A percentile compares a stretch with the other conserved stretches of the same genome.
These are phyloP conservation scores for Sebastes nivosus DNA, from an alignment of 2,797 vertebrate species.

Conservation along the genomic window DNA sequence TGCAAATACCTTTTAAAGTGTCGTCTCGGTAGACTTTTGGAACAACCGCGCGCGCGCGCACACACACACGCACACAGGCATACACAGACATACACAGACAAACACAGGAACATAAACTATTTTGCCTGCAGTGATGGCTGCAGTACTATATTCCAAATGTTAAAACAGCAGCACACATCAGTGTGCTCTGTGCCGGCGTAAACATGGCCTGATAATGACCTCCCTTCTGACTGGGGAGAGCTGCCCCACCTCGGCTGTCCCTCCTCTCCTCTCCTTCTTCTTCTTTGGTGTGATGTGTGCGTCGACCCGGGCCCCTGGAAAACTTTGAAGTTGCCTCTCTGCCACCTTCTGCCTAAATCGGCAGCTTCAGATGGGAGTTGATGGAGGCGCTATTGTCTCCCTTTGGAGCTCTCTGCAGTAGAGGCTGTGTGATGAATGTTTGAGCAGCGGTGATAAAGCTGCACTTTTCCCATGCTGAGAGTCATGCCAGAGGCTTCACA, in stretches of 20 bases:
- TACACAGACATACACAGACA: not conserved
- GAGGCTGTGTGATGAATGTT: slow-evolving; percentile 78
- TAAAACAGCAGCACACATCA: slow-evolving; percentile 67
- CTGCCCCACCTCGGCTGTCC: slow-evolving; percentile 47
- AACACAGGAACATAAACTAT: slow-evolving; percentile 45
- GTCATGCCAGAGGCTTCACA: slow-evolving; percentile 78
- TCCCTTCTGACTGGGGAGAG: slow-evolving; percentile 79
- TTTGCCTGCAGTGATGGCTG: slow-evolving; percentile 65
- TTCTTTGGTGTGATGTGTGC: slow-evolving; percentile 50
- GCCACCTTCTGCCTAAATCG: slow-evolving; percentile 76
- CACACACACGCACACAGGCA: not conserved
- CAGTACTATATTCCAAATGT: slow-evolving; percentile 61
- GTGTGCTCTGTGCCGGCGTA: slow-evolving; percentile 49
- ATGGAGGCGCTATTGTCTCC: slow-evolving; percentile 68
- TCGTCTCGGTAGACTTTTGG: slow-evolving; percentile 31
- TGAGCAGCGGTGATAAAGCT: slow-evolving; percentile 75
- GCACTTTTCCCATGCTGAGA: slow-evolving; percentile 74
- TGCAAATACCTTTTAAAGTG: slow-evolving; percentile 61
- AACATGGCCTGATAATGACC: slow-evolving; percentile 82
- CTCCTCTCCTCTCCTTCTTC: slow-evolving; percentile 32
- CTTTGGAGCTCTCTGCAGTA: slow-evolving; percentile 65
- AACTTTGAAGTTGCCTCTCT: slow-evolving; percentile 78
- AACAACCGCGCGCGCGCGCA: not conserved
- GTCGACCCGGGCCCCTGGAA: slow-evolving; percentile 44
- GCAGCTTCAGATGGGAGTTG: slow-evolving; percentile 67